Evolutionary conservation across 1,140 invertebrate genomes (phyloP).

Genomic region (Spodoptera litura): DNA sequence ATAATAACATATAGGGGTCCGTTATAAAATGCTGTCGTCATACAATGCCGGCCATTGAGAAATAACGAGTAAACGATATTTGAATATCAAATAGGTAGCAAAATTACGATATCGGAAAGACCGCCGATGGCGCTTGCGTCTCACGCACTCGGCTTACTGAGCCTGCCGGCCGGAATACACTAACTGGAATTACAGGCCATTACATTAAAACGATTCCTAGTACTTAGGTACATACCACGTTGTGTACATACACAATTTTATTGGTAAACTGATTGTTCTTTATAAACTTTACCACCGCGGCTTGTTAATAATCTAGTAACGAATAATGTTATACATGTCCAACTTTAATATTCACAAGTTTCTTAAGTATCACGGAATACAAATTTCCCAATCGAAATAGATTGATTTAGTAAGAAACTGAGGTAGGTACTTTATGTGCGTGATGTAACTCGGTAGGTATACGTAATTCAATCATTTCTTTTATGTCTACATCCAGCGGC

Average conservation of each 20-base stretch:
- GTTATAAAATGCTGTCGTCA: conserved; percentile 77
- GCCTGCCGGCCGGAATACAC: conserved; percentile 70
- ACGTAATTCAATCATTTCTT: conserved; percentile 36
- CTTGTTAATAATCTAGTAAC: conserved; percentile 49
- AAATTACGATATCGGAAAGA: conserved; percentile 77
- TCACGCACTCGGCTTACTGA: conserved; percentile 73
- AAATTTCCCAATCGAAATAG: conserved; percentile 48
- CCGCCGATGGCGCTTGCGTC: conserved; percentile 69
- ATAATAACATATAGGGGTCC: conserved; percentile 61
- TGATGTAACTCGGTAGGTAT: conserved; percentile 45
- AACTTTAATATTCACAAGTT: conserved; percentile 45
- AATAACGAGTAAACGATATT: conserved; percentile 73
- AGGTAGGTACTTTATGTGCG: conserved; percentile 41
- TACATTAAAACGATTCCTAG: conserved; percentile 81
- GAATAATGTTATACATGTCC: conserved; percentile 31
- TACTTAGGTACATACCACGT: conserved; percentile 56
- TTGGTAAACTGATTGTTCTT: conserved; percentile 58
- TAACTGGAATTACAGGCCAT: conserved; percentile 78
- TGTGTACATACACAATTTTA: conserved; percentile 55
- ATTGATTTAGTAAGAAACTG: conserved; percentile 47
- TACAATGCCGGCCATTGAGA: conserved; percentile 74
- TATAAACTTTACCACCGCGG: conserved; percentile 39
- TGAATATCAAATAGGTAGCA: conserved; percentile 76
- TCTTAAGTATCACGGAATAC: conserved; percentile 42
- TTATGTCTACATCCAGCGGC: conserved; percentile 12